Evolutionary conservation across 2,888 invertebrate genomes (phyloP).

Genomic region (Tipula lateralis): DNA sequence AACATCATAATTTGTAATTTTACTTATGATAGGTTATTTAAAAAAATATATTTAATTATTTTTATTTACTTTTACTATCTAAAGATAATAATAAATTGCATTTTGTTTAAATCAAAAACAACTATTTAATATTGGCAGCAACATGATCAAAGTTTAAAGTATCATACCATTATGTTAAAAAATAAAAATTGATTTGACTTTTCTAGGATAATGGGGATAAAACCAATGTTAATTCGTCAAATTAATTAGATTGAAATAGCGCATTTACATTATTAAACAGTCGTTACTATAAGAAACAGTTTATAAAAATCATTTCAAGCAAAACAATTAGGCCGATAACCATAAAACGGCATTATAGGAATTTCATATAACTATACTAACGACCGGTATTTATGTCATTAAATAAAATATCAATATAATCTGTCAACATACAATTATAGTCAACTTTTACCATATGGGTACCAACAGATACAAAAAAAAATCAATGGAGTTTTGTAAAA

Average conservation of each 20-base stretch:
- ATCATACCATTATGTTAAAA: too few species aligned
- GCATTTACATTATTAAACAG: too few species aligned
- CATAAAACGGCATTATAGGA: too few species aligned
- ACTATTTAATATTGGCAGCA: neutral
- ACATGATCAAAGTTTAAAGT: neutral
- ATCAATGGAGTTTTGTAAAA: neutral
- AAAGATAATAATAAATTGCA: neutral
- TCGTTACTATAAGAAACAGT: too few species aligned
- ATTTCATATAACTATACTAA: too few species aligned
- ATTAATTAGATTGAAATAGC: too few species aligned
- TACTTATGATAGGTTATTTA: neutral
- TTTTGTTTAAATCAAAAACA: neutral
- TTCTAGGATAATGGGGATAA: neutral
- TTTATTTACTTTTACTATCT: neutral
- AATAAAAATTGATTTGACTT: neutral
- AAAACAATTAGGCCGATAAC: too few species aligned
- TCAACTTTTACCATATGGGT: neutral
- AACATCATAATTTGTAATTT: neutral
- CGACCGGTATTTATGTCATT: neutral
- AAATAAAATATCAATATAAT: neutral
- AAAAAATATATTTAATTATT: neutral
- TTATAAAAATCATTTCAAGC: too few species aligned
- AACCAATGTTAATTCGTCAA: too few species aligned
- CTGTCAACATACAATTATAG: neutral
- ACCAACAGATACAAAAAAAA: neutral